Base-by-base conservation (phyloP, 2,888 invertebrate species). In the Athripsodes cinereus region DNA sequence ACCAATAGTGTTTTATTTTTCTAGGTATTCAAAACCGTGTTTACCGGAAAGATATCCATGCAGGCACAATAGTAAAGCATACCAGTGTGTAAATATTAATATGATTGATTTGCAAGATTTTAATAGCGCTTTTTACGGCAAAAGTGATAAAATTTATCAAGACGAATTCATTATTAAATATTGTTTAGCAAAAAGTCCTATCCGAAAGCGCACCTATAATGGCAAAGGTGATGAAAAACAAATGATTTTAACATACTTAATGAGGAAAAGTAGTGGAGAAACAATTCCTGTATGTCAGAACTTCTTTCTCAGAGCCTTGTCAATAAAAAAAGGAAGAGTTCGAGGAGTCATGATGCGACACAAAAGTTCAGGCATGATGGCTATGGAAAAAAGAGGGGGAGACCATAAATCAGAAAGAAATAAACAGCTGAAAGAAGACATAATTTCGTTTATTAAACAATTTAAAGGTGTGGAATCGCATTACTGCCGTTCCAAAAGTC, bases 301-400 rank as follows among this genome's bases (percentile, higher is more conserved):
- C 47, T 47, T 47, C 47, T 47, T 47, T 47, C 47, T 47, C 47
- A n/a, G n/a, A n/a, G 47, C 47, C 47, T 19, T 47, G 47, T 19
- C 47, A 2, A 34, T 55, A 26, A 55, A 55, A 18, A 34, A 48
- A 48, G 22, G 2, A 19, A 22, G 58, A 46, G 40, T 58, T 18
- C 26, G 22, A 40, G 35, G 53, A 19, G 35, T 58, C n/a, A 40
- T 35, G 22, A 58, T 34, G 31, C 19, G 53, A 49, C 35, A 53
- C 35, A 19, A 19, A 19, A 16, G 18, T 11, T 53, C 58, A 53
- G 58, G 50, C 20, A 22, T 31, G n/a, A 26, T 47, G 22, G 22
- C 53, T 16, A 21, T 53, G 26, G 44, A 58, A 46, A 58, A 54
- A 40, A 46, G 58, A 22, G 58, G 53, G 21, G 58, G 54, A 20